A percentile compares a stretch with the other conserved stretches of the same genome.
Evolutionary conservation across 1,140 invertebrate species (phyloP).

Genomic region (Ericerus pela): DNA sequence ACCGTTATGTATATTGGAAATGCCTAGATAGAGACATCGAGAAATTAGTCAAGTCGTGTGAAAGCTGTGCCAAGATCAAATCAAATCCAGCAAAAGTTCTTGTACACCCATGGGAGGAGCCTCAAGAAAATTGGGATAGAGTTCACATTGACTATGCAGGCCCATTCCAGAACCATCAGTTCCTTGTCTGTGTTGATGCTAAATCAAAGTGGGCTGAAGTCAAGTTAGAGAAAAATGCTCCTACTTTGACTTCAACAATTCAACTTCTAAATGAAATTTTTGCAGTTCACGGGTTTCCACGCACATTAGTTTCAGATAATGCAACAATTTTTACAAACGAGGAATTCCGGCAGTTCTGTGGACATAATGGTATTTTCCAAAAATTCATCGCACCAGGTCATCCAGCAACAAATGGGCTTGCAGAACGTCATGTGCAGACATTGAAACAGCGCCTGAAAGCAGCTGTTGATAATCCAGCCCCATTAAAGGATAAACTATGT

Average conservation of each 20-base stretch:
- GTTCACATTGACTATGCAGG: conserved; percentile 28
- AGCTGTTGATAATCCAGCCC: background rate
- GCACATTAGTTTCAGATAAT: conserved; percentile 20
- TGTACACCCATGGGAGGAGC: conserved; percentile 23
- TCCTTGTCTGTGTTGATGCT: conserved; percentile 32
- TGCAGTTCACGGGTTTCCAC: conserved; percentile 19
- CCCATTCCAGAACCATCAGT: conserved; percentile 26
- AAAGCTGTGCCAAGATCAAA: conserved; percentile 19
- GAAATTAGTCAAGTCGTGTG: conserved; percentile 21
- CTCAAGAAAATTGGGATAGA: conserved; percentile 24
- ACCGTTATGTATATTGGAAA: conserved; percentile 23
- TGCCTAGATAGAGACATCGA: conserved; percentile 26
- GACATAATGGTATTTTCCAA: conserved; percentile 23
- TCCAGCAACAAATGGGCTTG: conserved; percentile 25
- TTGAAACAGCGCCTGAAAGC: conserved; percentile 21
- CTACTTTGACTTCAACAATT: conserved; percentile 13
- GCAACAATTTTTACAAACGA: conserved; percentile 25
- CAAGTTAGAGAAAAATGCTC: background rate
- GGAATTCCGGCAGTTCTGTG: conserved; percentile 19
- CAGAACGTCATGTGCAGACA: conserved; percentile 28
- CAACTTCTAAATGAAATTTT: conserved; percentile 14
- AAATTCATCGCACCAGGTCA: conserved; percentile 23
- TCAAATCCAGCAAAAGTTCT: conserved; percentile 21
- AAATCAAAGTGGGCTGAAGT: conserved; percentile 29
- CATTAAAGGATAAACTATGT: conserved; percentile 5